Base-by-base conservation (phyloP, 2,888 invertebrate species). In the Tinea semifulvella region DNA sequence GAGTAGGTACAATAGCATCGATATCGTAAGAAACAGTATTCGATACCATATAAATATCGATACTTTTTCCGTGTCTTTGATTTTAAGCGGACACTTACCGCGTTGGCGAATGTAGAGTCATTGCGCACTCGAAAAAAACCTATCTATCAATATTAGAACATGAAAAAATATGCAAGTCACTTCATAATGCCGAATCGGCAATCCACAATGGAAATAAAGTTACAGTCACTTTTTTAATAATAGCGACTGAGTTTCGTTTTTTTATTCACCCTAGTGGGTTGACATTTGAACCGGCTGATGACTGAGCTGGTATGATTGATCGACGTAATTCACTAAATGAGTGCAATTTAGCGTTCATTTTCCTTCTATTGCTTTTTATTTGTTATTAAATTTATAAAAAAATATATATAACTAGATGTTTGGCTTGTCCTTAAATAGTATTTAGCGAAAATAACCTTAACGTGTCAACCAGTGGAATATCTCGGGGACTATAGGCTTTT, bases 161-260 rank as follows among this genome's bases (percentile, higher is more conserved):
- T 76, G 80, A 80, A 80, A 67, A 80, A 77, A 76, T 71, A 75
- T 77, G 80, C 80, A 80, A 80, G 80, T 80, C 80, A 80, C 74
- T 75, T 79, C 77, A 79, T 80, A 80, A 80, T 76, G 73, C 77
- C 65, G 74, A 77, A 79, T 77, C 73, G 74, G 71, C 75, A 77
- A 69, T 79, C 72, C 65, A 80, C 80, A 80, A 80, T 80, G 63
- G 79, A 75, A 80, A 80, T 80, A 80, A 76, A 79, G 77, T 79
- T 71, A 72, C 72, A 76, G 80, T 80, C 79, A 79, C 72, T 80
- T 80, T 80, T 80, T 80, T 80, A 80, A 80, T 79, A 79, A 77
- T 75, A 65, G 77, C 76, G 72, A 68, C 70, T 68, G 60, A 63
- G 67, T 68, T 72, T 72, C 61, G 63, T 69, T 63, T 76, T 77